Evolutionary conservation across 64 coral and sea anemone genomes (phyloP), one percentile per base, ranked within the genome.

Genomic region (Exaiptasia diaphana): DNA sequence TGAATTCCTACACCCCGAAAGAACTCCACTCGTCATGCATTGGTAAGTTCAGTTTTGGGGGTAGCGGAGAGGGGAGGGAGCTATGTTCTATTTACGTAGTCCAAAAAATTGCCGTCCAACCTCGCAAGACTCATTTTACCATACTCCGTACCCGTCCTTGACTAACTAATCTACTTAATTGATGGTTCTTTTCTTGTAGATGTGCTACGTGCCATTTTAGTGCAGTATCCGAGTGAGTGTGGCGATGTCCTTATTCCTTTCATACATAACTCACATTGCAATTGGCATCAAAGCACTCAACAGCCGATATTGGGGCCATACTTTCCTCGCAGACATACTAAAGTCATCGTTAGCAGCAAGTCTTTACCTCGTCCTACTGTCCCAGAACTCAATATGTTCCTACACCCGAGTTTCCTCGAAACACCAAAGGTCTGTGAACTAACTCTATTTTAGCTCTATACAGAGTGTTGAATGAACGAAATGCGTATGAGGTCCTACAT

Each of bases 1-100:
- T 99, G 75, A 99, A 99, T 54, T 93, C 90, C 31, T 99, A 99
- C 79, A 99, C 95, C 40, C 95, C 95, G 0, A 99, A 99, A 78
- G 95, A 99, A 40, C 74, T 99, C 41, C 64, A 79, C 20, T 67
- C 74, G 30, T 75, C 76, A 13, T 99, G 95, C 64, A 41, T 99
- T 1, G 90, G 95, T 99, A 56, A 87, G 88, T 86, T 37, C 25
- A 14, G 15, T 6, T 15, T 46, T 46, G 43, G 43, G n/a, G n/a
- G n/a, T n/a, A n/a, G n/a, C n/a, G n/a, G n/a, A n/a, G n/a, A n/a
- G n/a, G n/a, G n/a, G n/a, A n/a, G n/a, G n/a, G n/a, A n/a, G n/a
- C n/a, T n/a, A n/a, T n/a, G n/a, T n/a, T n/a, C n/a, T n/a, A n/a
- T n/a, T n/a, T n/a, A n/a, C n/a, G n/a, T n/a, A n/a, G n/a, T n/a